These are phyloP conservation scores for Drosophila serrata DNA, from an alignment of 1,140 invertebrate species.

Conservation along the genomic window DNA sequence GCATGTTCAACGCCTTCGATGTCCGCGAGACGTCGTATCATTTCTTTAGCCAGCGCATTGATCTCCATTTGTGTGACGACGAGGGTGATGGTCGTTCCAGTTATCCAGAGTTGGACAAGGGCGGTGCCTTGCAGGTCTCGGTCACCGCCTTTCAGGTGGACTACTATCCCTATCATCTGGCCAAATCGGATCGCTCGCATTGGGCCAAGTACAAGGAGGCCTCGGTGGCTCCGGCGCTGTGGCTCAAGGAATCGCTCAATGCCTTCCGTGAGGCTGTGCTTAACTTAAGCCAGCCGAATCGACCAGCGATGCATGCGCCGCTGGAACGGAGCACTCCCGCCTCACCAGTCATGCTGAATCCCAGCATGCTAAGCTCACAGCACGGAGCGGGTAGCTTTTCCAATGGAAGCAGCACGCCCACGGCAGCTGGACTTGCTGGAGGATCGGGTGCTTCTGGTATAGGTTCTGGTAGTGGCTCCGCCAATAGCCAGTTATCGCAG, in stretches of 20 bases:
- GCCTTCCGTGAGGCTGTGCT: constrained; percentile 89
- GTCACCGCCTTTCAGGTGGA: constrained; percentile 96
- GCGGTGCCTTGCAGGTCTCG: constrained; percentile 97
- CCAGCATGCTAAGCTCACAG: constrained; percentile 55
- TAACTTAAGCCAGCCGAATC: constrained; percentile 88
- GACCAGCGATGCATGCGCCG: constrained; percentile 87
- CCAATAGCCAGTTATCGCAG: constrained; percentile 64
- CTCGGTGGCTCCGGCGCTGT: constrained; percentile 88
- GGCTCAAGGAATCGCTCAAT: constrained; percentile 90
- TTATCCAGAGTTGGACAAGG: constrained; percentile 93
- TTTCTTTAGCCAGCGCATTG: constrained; percentile 96
- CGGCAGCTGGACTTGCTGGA: constrained; percentile 42
- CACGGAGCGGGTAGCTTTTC: constrained; percentile 47
- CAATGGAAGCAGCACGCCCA: constrained; percentile 71
- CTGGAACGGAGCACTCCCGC: constrained; percentile 86
- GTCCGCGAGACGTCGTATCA: constrained; percentile 99
- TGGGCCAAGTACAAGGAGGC: constrained; percentile 92
- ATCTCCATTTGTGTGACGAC: constrained; percentile 99
- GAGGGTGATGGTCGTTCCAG: constrained; percentile 93
- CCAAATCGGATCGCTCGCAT: constrained; percentile 93
- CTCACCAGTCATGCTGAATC: constrained; percentile 75
- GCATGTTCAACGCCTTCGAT: constrained; percentile 95
- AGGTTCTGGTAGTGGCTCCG: constrained; percentile 72
- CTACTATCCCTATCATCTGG: constrained; percentile 98
- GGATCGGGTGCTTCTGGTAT: constrained; percentile 34